Evolutionary conservation across 2,113 vertebrate species (phyloP).

Genomic region (Prionailurus viverrinus): DNA sequence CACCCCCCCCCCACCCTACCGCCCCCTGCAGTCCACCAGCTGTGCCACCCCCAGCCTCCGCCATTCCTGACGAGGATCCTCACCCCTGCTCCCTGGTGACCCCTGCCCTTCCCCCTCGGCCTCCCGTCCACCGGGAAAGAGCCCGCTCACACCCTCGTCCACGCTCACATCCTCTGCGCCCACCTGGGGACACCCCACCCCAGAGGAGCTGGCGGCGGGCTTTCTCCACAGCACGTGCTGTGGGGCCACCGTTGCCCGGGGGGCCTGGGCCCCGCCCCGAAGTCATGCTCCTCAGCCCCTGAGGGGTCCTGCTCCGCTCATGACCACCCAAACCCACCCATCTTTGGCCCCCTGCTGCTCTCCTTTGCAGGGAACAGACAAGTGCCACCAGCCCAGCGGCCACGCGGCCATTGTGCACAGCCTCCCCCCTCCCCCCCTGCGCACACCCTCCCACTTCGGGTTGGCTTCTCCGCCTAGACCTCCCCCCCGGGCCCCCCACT

Average conservation of each 20-base stretch:
- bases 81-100: background rate
- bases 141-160: background rate
- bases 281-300: background rate
- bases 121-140: background rate
- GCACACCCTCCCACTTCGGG: background rate
- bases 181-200: background rate
- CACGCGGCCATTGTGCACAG: background rate
- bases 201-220: accelerated
- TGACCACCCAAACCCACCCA: background rate
- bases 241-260: background rate
- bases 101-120: background rate
- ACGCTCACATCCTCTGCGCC: background rate
- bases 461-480: background rate
- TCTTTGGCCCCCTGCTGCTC: background rate
- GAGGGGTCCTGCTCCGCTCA: background rate
- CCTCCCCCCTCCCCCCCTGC: no score
- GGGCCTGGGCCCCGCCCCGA: background rate
- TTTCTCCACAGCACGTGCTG: background rate
- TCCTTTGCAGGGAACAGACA: background rate
- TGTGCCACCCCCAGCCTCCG: background rate
- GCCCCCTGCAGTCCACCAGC: background rate
- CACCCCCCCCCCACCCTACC: background rate
- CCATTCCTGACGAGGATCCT: background rate
- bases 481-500: background rate
- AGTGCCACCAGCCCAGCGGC: background rate